phyloP scores from a whole-genome alignment of 2,113 vertebrate species.

The Monopterus albus region DNA sequence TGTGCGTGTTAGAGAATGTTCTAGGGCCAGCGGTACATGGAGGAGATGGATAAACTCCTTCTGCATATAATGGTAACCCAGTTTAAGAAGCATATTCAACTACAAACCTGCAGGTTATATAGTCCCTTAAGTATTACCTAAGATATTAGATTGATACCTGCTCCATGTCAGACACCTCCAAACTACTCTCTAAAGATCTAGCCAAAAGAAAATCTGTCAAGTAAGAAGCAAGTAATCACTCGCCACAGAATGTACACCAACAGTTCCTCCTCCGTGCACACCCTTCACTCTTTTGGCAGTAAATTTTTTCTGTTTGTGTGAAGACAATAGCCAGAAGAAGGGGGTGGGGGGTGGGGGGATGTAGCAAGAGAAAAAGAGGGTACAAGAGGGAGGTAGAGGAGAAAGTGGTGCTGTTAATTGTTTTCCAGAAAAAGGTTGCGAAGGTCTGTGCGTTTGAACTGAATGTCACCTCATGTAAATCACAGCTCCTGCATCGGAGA shows the following conservation, averaged over 20 bases:
- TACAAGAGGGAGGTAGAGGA: conserved; percentile 47
- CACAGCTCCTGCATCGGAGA: conserved; percentile 54
- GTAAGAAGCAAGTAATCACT: conserved; percentile 54
- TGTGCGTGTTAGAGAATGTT: conserved; percentile 12
- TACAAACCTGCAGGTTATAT: conserved; percentile 14
- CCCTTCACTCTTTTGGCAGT: conserved; percentile 61
- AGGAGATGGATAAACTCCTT: conserved; percentile 1
- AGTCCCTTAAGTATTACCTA: too few relatives aligned
- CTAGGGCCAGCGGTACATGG: conserved; percentile 51
- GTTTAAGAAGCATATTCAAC: conserved; percentile 17
- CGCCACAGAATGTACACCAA: conserved; percentile 32
- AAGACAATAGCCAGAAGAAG: conserved; percentile 79
- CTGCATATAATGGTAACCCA: conserved; percentile 24
- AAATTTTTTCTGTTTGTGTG: conserved; percentile 61
- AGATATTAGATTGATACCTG: background rate
- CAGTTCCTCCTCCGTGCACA: conserved; percentile 42
- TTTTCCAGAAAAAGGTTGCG: conserved; percentile 75
- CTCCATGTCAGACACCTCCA: background rate
- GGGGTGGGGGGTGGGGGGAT: conserved; percentile 45
- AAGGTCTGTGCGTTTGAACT: conserved; percentile 76
- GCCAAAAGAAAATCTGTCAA: conserved; percentile 37
- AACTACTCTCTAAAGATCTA: conserved; percentile 11
- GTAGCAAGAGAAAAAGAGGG: conserved; percentile 27
- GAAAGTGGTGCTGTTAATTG: conserved; percentile 71
- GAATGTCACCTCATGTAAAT: conserved; percentile 82